Percentiles rank a stretch among this genome's conserved stretches.
Evolutionary conservation across 2,113 vertebrate genomes (phyloP).

Genomic region (Suricata suricatta): DNA sequence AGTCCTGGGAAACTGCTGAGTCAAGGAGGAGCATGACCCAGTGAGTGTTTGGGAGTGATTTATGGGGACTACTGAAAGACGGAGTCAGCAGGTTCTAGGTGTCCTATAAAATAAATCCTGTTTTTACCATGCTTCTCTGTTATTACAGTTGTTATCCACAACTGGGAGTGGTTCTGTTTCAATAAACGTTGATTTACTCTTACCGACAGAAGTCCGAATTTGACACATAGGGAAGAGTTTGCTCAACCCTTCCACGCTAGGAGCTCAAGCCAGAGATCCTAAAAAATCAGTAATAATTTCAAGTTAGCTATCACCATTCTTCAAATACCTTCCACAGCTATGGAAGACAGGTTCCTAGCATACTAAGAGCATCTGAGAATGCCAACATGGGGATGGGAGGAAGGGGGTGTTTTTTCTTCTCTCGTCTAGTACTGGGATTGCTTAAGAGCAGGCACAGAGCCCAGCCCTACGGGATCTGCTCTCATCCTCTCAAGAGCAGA

Average conservation of each 20-base stretch:
- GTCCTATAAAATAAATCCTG: not conserved
- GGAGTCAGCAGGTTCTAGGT: not conserved
- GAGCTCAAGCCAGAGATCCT: not conserved
- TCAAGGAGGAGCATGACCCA: not conserved
- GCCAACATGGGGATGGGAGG: not conserved
- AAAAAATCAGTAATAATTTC: not conserved
- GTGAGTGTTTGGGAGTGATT: not conserved
- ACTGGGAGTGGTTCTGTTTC: not conserved
- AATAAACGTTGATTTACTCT: conserved; percentile 23
- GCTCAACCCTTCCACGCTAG: not conserved
- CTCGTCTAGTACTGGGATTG: not conserved
- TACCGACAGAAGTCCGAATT: not conserved
- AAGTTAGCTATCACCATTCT: not conserved
- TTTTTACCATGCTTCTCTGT: not conserved
- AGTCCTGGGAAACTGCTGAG: not conserved
- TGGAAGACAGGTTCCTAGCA: not conserved
- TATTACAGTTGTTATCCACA: not conserved
- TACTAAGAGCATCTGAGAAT: not conserved
- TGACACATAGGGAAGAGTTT: not conserved
- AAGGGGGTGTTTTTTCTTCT: not conserved
- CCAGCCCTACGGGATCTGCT: not conserved
- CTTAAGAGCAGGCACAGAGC: not conserved
- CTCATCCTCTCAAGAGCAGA: not conserved
- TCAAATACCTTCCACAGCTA: not conserved
- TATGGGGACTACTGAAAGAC: not conserved